Evolutionary conservation across 2,113 vertebrate genomes (phyloP).

Genomic region (Ictalurus punctatus): DNA sequence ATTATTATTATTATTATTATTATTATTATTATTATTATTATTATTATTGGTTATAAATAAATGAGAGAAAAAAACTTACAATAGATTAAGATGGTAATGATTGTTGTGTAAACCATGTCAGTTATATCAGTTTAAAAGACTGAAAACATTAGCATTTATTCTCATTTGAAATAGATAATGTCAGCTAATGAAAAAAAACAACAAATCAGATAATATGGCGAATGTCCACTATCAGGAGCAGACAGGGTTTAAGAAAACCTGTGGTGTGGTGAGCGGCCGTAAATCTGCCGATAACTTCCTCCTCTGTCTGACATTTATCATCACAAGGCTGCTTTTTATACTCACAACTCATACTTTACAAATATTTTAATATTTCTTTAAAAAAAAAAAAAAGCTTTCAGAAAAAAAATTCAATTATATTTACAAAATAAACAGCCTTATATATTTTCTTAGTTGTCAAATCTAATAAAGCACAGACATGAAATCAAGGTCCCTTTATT

Average conservation of each 20-base stretch:
- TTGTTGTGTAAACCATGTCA: too few relatives aligned
- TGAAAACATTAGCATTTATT: too few relatives aligned
- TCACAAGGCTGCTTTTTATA: neutral
- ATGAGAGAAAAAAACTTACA: neutral
- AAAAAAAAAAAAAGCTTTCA: neutral
- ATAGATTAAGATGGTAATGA: neutral
- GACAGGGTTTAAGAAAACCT: neutral
- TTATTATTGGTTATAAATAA: neutral
- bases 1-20: neutral
- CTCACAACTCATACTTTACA: neutral
- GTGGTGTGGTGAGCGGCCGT: neutral
- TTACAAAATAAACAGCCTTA: neutral
- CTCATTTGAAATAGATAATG: neutral
- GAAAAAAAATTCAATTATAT: neutral
- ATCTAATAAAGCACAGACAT: neutral
- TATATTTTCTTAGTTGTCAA: neutral
- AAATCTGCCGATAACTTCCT: neutral
- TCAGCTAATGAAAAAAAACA: neutral
- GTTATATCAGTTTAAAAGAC: too few relatives aligned
- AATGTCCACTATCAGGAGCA: neutral
- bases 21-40: neutral
- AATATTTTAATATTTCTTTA: neutral
- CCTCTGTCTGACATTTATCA: neutral
- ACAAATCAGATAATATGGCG: neutral
- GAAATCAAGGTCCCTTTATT: constrained; percentile 8